Evolutionary conservation across 1,140 invertebrate genomes (phyloP).

Genomic region (Caenorhabditis brenneri): DNA sequence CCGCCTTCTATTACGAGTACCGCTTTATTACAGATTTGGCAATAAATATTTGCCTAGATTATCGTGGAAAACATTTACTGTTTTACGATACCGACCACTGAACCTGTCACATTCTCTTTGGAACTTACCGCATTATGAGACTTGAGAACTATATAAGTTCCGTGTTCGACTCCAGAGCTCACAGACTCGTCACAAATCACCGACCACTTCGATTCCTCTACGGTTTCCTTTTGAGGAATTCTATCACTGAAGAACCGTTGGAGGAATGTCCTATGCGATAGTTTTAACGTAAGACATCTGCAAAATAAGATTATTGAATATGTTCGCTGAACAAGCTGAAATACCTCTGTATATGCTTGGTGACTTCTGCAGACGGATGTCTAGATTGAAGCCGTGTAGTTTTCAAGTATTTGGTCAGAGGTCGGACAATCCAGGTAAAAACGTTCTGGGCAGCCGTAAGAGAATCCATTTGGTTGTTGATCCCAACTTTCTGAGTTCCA

Average conservation of each 20-base stretch:
- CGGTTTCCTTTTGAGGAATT: constrained; percentile 64
- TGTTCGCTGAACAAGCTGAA: background rate
- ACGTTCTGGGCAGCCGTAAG: constrained; percentile 94
- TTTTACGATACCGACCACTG: too few relatives aligned
- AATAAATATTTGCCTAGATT: too few relatives aligned
- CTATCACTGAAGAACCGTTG: constrained; percentile 75
- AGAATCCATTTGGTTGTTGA: constrained; percentile 79
- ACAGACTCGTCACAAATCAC: constrained; percentile 87
- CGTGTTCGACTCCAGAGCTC: constrained; percentile 80
- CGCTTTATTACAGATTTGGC: too few relatives aligned
- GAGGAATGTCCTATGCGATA: constrained; percentile 89
- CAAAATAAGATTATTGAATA: background rate
- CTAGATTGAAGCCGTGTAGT: constrained; percentile 91
- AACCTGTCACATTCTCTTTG: too few relatives aligned
- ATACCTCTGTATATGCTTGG: constrained; percentile 81
- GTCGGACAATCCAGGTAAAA: constrained; percentile 91
- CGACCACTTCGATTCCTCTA: constrained; percentile 86
- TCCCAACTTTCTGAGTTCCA: constrained; percentile 71
- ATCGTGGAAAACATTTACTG: too few relatives aligned
- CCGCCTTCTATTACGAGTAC: too few relatives aligned
- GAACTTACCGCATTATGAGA: constrained; percentile 79
- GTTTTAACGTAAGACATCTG: constrained; percentile 84
- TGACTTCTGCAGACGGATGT: constrained; percentile 89
- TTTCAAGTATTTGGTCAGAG: constrained; percentile 92
- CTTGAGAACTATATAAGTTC: constrained; percentile 84